Evolutionary conservation across 2,797 vertebrate species (phyloP).

Genomic region (Adrianichthys oophorus): DNA sequence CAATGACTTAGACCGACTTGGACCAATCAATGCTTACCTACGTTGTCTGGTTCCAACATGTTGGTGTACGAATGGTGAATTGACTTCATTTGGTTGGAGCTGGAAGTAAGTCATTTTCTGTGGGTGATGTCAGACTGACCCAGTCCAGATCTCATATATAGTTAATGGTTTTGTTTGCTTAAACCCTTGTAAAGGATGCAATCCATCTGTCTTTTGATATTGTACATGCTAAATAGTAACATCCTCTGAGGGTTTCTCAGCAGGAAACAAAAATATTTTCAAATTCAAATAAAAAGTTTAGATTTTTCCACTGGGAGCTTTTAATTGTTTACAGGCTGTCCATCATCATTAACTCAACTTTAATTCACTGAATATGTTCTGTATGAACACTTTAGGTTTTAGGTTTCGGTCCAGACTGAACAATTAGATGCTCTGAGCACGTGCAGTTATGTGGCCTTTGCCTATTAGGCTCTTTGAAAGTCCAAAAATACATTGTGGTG

Average conservation of each 20-base stretch:
- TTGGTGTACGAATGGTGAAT: no score
- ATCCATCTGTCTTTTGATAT: constrained; percentile 48
- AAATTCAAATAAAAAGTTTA: constrained; percentile 72
- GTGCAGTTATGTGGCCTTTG: constrained; percentile 56
- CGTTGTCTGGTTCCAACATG: no score
- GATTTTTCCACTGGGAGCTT: constrained; percentile 55
- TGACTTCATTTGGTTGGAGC: no score
- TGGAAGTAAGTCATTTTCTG: no score
- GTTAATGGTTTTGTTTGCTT: constrained; percentile 33
- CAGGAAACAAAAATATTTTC: constrained; percentile 61
- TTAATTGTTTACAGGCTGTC: constrained; percentile 64
- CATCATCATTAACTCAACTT: constrained; percentile 55
- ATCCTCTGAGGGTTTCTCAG: constrained; percentile 67
- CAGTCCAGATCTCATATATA: no score
- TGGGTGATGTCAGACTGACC: no score
- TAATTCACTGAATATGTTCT: no score
- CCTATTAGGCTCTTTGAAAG: constrained; percentile 75
- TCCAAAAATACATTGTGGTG: constrained; percentile 68
- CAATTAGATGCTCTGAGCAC: constrained; percentile 64
- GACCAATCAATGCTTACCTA: no score
- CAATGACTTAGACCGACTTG: no score
- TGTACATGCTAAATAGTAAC: constrained; percentile 54
- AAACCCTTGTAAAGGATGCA: constrained; percentile 28
- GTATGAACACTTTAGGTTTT: no score
- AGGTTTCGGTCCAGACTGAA: constrained; percentile 53